Conservation (phyloP, 2,888 invertebrate genomes). For the Polymixis lichenea region DNA sequence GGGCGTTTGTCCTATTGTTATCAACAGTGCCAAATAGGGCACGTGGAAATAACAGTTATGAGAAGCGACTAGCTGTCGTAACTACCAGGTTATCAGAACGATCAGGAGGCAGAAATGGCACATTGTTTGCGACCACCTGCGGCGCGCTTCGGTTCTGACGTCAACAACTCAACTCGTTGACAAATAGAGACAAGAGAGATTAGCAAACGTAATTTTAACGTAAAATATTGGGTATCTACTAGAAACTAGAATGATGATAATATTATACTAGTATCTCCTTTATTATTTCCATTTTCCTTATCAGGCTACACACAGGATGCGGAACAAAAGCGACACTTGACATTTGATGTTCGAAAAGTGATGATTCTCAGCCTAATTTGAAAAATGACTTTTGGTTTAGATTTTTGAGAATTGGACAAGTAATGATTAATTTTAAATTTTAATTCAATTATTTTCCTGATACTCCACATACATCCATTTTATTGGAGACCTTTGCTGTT, state of each 20-base stretch:
- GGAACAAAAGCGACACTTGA: slow-evolving; percentile 2
- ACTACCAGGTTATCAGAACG: slow-evolving; percentile 44
- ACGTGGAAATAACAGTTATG: slow-evolving; percentile 40
- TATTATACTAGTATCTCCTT: neutral
- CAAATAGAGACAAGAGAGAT: slow-evolving; percentile 12
- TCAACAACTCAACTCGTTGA: slow-evolving; percentile 29
- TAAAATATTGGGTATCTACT: neutral
- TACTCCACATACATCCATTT: neutral
- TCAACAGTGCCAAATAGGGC: slow-evolving; percentile 27
- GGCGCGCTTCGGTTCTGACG: slow-evolving; percentile 38
- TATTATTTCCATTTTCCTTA: neutral
- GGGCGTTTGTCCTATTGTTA: slow-evolving; percentile 18
- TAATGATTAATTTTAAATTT: neutral
- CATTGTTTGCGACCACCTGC: slow-evolving; percentile 63
- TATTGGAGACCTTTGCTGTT: neutral
- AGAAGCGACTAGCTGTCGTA: slow-evolving; percentile 12
- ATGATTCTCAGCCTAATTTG: no score
- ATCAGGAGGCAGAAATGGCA: slow-evolving; percentile 55
- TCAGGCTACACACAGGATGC: neutral
- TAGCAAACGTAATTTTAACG: slow-evolving; percentile 12
- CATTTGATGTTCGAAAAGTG: neutral
- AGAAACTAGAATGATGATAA: slow-evolving; percentile 14
- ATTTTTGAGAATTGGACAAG: neutral
- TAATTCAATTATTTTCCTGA: neutral
- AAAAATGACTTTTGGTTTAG: no score